These are phyloP conservation scores for Diceros bicornis DNA, from an alignment of 2,797 vertebrate genomes.

Conservation along the genomic window DNA sequence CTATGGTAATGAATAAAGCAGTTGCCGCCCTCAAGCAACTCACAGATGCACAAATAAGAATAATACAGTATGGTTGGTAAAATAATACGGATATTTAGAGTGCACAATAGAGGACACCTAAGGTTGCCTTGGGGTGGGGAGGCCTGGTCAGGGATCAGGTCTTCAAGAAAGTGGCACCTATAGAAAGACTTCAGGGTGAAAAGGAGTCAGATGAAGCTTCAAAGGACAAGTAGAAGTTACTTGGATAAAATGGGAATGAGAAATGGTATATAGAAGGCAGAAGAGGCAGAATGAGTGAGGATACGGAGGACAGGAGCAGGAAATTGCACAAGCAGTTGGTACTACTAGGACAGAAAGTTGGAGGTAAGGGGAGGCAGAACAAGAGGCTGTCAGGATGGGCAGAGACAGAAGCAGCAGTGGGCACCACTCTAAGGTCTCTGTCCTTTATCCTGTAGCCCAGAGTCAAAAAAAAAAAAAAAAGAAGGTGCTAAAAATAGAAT, in stretches of 20 bases:
- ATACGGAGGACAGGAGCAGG: neutral
- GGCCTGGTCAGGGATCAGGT: neutral
- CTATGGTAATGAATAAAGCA: neutral
- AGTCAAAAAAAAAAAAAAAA: neutral
- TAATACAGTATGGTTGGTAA: neutral
- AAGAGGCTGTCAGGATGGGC: neutral
- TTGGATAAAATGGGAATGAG: neutral
- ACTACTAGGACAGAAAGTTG: neutral
- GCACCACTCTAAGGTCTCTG: neutral
- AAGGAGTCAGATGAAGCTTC: neutral
- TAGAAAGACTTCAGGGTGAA: neutral
- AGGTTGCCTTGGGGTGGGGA: neutral
- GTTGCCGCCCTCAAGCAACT: neutral
- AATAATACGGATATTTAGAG: neutral
- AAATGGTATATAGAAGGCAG: neutral
- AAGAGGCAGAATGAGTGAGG: neutral
- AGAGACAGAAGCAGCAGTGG: neutral
- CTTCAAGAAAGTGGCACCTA: neutral
- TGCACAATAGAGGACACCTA: neutral
- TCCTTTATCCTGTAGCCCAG: neutral
- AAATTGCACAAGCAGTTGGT: neutral
- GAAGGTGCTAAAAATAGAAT: neutral
- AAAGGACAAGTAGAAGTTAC: neutral
- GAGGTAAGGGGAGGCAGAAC: neutral
- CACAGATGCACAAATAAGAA: slow-evolving; percentile 22